These are phyloP conservation scores for Vimba vimba DNA, from an alignment of 2,113 vertebrate genomes.

Conservation along the genomic window DNA sequence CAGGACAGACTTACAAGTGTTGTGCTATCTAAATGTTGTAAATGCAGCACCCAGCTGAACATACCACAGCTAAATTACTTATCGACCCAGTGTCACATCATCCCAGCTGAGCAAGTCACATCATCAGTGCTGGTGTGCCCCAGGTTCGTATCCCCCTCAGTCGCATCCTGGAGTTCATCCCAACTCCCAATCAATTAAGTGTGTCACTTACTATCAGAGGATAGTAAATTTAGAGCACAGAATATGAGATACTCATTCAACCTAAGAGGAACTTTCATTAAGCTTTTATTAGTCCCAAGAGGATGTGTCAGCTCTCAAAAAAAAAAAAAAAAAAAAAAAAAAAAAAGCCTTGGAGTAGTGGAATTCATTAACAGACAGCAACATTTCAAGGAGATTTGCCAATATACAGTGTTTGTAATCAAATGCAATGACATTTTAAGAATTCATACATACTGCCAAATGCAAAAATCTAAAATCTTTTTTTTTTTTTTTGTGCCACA, in stretches of 20 bases:
- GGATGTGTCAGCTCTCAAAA: neutral
- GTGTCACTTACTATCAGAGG: conserved; percentile 9
- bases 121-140: conserved; percentile 7
- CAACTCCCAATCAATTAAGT: conserved; percentile 31
- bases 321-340: neutral
- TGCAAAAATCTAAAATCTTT: no score
- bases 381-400: neutral
- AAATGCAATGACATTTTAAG: neutral
- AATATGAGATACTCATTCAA: conserved; percentile 30
- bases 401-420: neutral
- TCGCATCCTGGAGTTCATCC: conserved; percentile 12
- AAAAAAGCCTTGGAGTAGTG: neutral
- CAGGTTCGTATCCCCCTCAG: neutral
- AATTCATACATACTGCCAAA: neutral
- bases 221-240: neutral
- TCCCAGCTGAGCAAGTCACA: conserved; percentile 24
- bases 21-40: conserved; percentile 11
- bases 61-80: conserved; percentile 38
- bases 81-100: conserved; percentile 34
- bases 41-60: conserved; percentile 28
- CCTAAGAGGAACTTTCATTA: conserved; percentile 28
- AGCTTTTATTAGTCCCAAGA: conserved; percentile 21
- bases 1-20: neutral
- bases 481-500: neutral
- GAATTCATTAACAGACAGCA: neutral